Evolutionary conservation across 2,888 invertebrate species (phyloP).

Genomic region (Notodonta dromedarius): DNA sequence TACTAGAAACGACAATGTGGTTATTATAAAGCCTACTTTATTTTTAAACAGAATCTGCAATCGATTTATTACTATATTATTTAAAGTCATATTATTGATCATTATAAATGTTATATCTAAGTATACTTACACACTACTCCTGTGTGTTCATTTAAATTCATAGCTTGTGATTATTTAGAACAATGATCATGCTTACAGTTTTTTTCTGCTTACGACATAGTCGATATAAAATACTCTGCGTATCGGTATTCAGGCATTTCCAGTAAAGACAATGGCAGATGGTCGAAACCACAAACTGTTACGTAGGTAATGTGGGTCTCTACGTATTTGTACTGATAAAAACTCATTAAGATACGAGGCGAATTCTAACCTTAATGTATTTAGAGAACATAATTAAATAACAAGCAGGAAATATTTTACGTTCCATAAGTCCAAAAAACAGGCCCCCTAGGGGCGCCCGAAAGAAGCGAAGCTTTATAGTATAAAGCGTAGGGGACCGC

Average conservation of each 20-base stretch:
- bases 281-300: constrained; percentile 54
- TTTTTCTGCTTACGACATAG: neutral
- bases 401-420: neutral
- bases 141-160: no score
- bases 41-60: neutral
- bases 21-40: neutral
- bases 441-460: no score
- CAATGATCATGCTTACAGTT: no score
- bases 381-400: neutral
- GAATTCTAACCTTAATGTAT: neutral
- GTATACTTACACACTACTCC: no score
- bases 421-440: neutral
- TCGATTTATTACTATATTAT: no score
- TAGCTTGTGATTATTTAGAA: no score
- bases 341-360: constrained; percentile 64
- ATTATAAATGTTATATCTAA: no score
- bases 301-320: constrained; percentile 57
- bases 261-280: constrained; percentile 17
- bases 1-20: neutral
- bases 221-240: neutral
- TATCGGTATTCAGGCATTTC: constrained; percentile 17
- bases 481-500: no score
- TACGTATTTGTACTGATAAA: constrained; percentile 59
- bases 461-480: no score
- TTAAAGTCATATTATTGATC: no score